Evolutionary conservation across 2,888 invertebrate species (phyloP), one percentile per base, ranked within the genome.

Genomic region (Siphlonurus alternatus): DNA sequence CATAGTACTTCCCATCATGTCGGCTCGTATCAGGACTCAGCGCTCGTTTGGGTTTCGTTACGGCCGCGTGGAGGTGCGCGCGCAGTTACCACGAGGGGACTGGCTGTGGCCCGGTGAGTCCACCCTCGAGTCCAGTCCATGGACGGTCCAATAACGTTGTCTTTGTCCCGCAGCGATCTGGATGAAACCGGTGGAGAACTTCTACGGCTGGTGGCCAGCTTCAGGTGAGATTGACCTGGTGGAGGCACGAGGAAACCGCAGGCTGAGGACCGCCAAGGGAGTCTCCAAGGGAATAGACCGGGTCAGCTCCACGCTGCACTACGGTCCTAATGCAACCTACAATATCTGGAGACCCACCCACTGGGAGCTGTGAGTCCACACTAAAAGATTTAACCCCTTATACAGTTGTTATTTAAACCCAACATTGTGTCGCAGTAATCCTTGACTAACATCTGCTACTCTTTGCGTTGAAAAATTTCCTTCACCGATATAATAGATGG

Each of bases 201-300:
- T 65, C 18, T 76, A 76, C 67, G 76, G 76, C 7, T 66, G 64
- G 1, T 76, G 74, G 74, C 76, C 75, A 2, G 67, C 70, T 7
- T 75, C 74, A 54, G 76, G 76, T 24, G 76, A 76, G 68, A 76
- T 76, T 65, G 76, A 76, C 67, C 69, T 77, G 19, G 69, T 73
- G 67, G 75, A 77, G 69, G 68, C 71, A 19, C 71, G 75, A 67
- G 75, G 76, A 66, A 71, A 70, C 71, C 71, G 22, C 66, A 70
- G 70, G 56, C 66, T 69, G 53, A 65, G 64, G 10, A 65, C 54
- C 5, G 10, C 61, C 1, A 62, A 56, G 23, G 67, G 68, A 10
- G 61, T 56, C n/a, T 65, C 68, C 59, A 65, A 67, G 63, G 71
- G 63, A 65, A 70, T 65, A 2, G 68, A 72, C 25, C 70, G 69